Evolutionary conservation across 2,797 vertebrate species (phyloP), one percentile per base, ranked within the genome.

Genomic region (Betta splendens): DNA sequence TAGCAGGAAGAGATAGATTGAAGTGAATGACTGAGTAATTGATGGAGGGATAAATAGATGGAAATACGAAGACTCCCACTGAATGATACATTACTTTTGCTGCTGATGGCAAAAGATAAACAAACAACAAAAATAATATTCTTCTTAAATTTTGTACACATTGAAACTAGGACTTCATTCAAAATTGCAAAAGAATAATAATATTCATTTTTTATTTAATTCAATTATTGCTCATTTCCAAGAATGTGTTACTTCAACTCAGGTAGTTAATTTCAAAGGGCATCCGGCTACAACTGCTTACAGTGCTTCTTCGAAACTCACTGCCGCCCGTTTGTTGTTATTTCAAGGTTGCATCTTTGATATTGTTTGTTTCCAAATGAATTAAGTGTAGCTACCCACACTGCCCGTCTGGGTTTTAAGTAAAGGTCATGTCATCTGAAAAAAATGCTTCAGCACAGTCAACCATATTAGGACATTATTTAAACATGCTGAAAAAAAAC

Each of bases 281-380:
- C 20, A 58, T 31, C 22, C 37, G 33, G 29, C 33, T 31, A 17
- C 39, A 64, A 47, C 36, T 9, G 15, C 49, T 44, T 21, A 28
- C 18, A 69, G 47, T 55, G 64, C 45, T 73, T 71, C 84, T 37
- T 50, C 32, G 60, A 47, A 54, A 28, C 25, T 43, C 51, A 35
- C 32, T 32, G 42, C 38, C 23, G 16, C 80, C 61, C 53, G 9
- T 60, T 36, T 79, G 63, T 79, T 87, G 74, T 60, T 65, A 79
- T 64, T 67, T 73, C 61, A 83, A 68, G 54, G 64, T 70, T 71
- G 50, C 48, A 47, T 75, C 77, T 87, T 81, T 84, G 68, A 84
- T 69, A 64, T n/a, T 86, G 77, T 81, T 84, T 87, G 79, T 75
- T 82, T 72, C 69, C 72, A 81, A 85, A 79, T 70, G 63, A 80